A percentile compares a stretch with the other conserved stretches of the same genome.
phyloP scores from a whole-genome alignment of 2,888 invertebrate species.

The Coleophora flavipennella region DNA sequence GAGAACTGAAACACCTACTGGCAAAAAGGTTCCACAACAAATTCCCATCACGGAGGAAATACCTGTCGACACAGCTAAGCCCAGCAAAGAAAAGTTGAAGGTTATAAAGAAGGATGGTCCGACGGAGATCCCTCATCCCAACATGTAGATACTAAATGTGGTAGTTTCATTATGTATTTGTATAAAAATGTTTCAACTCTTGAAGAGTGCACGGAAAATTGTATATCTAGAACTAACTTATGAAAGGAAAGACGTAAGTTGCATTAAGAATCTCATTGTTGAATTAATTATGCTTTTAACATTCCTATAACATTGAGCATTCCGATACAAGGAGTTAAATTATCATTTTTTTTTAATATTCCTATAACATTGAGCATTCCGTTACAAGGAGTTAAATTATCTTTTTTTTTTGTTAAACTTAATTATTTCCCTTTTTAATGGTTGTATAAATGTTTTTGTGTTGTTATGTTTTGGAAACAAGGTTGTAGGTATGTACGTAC shows the following conservation, averaged over 20 bases:
- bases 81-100: constrained; percentile 68
- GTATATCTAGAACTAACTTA: no score
- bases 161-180: background rate
- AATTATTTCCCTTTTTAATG: no score
- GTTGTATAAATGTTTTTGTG: no score
- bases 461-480: no score
- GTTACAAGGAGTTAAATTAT: background rate
- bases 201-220: no score
- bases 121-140: constrained; percentile 54
- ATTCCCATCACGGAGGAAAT: constrained; percentile 72
- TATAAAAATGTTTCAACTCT: no score
- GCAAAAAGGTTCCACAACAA: constrained; percentile 24
- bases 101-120: constrained; percentile 74
- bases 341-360: background rate
- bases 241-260: no score
- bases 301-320: background rate
- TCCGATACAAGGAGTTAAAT: background rate
- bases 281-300: no score
- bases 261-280: no score
- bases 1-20: constrained; percentile 10
- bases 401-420: no score
- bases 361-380: background rate
- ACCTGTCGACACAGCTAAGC: constrained; percentile 65
- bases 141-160: constrained; percentile 23
- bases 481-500: no score